Evolutionary conservation across 2,888 invertebrate genomes (phyloP).

Genomic region (Poecilus cupreus): DNA sequence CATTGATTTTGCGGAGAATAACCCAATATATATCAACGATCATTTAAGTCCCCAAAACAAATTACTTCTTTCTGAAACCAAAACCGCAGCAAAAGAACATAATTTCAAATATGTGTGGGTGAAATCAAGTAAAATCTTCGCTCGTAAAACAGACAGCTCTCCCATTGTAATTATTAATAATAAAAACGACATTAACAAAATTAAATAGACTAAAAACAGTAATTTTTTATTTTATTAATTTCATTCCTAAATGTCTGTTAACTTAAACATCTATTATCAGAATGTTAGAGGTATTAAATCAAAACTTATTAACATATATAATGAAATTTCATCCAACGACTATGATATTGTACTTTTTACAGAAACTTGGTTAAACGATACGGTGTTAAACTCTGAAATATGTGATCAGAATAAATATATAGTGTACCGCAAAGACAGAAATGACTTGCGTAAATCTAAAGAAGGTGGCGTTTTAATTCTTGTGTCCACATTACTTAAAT

Average conservation of each 20-base stretch:
- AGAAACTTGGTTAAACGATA: background rate
- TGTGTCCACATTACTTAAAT: background rate
- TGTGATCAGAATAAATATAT: slow-evolving; percentile 3
- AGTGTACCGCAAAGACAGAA: background rate
- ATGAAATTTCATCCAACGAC: background rate
- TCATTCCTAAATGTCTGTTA: background rate
- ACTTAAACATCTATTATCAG: background rate
- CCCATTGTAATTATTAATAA: background rate
- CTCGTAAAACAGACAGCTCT: background rate
- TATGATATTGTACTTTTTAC: background rate
- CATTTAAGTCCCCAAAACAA: background rate
- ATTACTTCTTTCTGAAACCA: background rate
- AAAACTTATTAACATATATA: background rate
- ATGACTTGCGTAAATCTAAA: background rate
- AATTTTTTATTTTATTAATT: background rate
- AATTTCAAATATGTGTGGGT: background rate
- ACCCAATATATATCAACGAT: background rate
- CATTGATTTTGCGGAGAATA: background rate
- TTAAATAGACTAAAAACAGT: background rate
- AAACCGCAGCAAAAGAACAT: background rate
- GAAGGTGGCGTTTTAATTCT: background rate
- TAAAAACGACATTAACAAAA: background rate
- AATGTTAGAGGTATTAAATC: background rate
- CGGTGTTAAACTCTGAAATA: background rate
- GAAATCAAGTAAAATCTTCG: background rate